phyloP scores from a whole-genome alignment of 1,140 invertebrate species.

The Halictus rubicundus region DNA sequence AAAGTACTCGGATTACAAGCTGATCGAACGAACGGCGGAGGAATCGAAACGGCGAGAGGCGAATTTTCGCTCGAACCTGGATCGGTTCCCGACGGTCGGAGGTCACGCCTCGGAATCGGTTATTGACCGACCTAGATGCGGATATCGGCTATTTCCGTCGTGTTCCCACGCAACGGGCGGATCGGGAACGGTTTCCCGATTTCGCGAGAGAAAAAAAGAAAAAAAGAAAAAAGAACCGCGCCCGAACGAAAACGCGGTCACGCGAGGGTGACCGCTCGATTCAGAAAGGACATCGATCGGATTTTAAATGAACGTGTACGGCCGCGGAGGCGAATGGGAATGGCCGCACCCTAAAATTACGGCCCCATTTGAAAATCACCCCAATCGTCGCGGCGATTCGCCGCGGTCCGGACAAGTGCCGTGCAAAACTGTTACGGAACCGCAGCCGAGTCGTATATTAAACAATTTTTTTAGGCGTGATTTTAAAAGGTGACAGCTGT shows the following conservation, averaged over 20 bases:
- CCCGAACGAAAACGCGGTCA: neutral
- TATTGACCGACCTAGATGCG: neutral
- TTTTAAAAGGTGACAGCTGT: conserved; percentile 79
- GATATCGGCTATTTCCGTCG: neutral
- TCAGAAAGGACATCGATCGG: neutral
- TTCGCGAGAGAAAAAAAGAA: neutral
- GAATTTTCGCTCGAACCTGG: no score
- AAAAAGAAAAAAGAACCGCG: no score
- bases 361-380: conserved; percentile 70
- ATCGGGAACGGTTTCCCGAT: neutral
- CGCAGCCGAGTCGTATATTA: conserved; percentile 57
- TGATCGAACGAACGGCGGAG: neutral
- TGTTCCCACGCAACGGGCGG: neutral
- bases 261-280: neutral
- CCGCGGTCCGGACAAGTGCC: conserved; percentile 71
- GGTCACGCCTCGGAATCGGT: no score
- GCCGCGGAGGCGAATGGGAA: conserved; percentile 29
- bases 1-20: conserved; percentile 44
- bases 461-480: conserved; percentile 71
- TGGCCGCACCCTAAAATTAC: conserved; percentile 66
- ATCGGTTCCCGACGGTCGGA: no score
- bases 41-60: no score
- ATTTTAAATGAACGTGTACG: conserved; percentile 48
- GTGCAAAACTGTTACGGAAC: conserved; percentile 43
- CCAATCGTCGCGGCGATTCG: conserved; percentile 76